Percentiles rank a stretch among this genome's conserved stretches.
phyloP scores from a whole-genome alignment of 2,888 invertebrate species.

The Oligia latruncula region DNA sequence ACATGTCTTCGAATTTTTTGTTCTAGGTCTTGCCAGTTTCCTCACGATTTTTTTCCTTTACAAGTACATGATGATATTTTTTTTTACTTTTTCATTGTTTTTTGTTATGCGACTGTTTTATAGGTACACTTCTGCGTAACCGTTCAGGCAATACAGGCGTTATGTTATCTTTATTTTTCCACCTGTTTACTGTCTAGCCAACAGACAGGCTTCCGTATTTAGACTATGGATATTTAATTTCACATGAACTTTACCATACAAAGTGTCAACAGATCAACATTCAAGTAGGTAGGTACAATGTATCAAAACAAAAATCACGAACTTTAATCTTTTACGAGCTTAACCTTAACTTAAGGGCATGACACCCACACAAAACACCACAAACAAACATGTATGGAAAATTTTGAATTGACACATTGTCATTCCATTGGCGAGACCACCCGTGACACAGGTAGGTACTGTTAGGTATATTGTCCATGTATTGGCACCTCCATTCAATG shows the following conservation, averaged over 20 bases:
- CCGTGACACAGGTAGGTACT: conserved; percentile 49
- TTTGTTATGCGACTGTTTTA: too few species aligned
- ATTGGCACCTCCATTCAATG: conserved; percentile 60
- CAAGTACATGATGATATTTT: too few species aligned
- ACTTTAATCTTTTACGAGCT: conserved; percentile 55
- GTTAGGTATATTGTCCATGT: conserved; percentile 52
- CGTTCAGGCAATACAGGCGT: too few species aligned
- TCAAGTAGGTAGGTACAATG: conserved; percentile 32
- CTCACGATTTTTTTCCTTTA: too few species aligned
- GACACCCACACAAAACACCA: conserved; percentile 62
- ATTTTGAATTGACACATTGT: conserved; percentile 66
- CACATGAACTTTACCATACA: conserved; percentile 10
- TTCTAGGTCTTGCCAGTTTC: too few species aligned
- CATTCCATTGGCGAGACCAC: conserved; percentile 63
- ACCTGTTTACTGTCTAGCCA: not conserved
- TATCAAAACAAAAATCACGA: conserved; percentile 49
- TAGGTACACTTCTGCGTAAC: too few species aligned
- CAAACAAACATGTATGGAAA: conserved; percentile 65
- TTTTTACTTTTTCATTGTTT: too few species aligned
- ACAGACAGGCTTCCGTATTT: conserved; percentile 24
- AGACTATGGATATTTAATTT: conserved; percentile 8
- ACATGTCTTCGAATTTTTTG: too few species aligned
- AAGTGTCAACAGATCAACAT: conserved; percentile 3
- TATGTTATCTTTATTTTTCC: not conserved
- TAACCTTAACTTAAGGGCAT: conserved; percentile 64